Evolutionary conservation across 1,140 invertebrate species (phyloP).

Genomic region (Pectinophora gossypiella): DNA sequence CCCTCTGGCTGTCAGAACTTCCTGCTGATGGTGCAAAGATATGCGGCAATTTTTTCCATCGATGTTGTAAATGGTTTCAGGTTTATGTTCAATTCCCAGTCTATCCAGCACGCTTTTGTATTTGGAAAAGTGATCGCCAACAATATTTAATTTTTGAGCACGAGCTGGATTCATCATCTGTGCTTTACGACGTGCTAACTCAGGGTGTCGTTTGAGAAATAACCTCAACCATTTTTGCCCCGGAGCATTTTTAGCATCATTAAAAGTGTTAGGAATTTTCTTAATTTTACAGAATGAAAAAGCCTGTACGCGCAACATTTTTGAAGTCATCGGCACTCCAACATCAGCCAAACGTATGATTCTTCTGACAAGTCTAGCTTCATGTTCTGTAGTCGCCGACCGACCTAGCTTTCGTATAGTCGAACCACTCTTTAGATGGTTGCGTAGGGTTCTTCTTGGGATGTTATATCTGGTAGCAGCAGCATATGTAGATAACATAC

Average conservation of each 20-base stretch:
- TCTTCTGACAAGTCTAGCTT: constrained; percentile 22
- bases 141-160: constrained; percentile 50
- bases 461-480: constrained; percentile 26
- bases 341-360: constrained; percentile 29
- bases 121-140: constrained; percentile 41
- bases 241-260: background rate
- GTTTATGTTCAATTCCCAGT: constrained; percentile 28
- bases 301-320: constrained; percentile 13
- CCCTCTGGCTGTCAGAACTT: constrained; percentile 34
- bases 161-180: constrained; percentile 40
- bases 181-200: constrained; percentile 25
- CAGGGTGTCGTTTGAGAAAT: constrained; percentile 29
- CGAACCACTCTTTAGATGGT: constrained; percentile 19
- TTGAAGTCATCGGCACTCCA: constrained; percentile 31
- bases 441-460: constrained; percentile 28
- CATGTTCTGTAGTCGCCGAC: constrained; percentile 21
- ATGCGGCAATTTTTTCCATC: constrained; percentile 50
- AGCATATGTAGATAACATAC: constrained; percentile 14
- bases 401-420: constrained; percentile 21
- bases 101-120: constrained; percentile 24
- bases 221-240: constrained; percentile 7
- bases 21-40: constrained; percentile 38
- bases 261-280: background rate
- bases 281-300: constrained; percentile 16
- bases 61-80: constrained; percentile 48